Conservation (phyloP, 1,140 invertebrate species). For the Heliconius congener region DNA sequence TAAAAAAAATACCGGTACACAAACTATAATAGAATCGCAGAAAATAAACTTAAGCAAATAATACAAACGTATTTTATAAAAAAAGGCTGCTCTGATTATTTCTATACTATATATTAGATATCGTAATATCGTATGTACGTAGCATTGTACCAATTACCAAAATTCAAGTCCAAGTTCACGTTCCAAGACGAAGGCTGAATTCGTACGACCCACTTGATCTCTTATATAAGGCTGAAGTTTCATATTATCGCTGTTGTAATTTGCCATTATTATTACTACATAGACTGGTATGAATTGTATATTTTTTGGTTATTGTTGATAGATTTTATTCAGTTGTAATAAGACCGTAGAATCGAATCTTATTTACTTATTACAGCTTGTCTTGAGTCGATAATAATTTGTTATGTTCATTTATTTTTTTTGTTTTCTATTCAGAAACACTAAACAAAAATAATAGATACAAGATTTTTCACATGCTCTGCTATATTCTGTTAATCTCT, state of each 20-base stretch:
- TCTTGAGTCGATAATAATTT: too few species aligned
- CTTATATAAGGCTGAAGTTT: not conserved
- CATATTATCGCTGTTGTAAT: not conserved
- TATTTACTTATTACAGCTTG: too few species aligned
- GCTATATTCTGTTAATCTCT: too few species aligned
- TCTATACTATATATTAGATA: not conserved
- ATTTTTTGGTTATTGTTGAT: not conserved
- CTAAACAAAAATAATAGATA: too few species aligned
- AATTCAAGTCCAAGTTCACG: slow-evolving; percentile 49
- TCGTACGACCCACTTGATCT: slow-evolving; percentile 59
- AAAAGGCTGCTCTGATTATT: slow-evolving; percentile 23
- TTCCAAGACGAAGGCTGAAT: slow-evolving; percentile 52
- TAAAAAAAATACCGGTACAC: too few species aligned
- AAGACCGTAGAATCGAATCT: too few species aligned
- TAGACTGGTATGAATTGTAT: not conserved
- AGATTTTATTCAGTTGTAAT: too few species aligned
- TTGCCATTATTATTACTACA: not conserved
- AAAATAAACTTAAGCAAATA: not conserved
- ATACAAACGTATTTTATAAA: not conserved
- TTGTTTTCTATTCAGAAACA: too few species aligned
- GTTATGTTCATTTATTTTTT: too few species aligned
- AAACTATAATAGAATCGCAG: not conserved
- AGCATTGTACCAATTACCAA: slow-evolving; percentile 39
- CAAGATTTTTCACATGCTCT: too few species aligned
- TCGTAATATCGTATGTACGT: not conserved